Evolutionary conservation across 2,888 invertebrate species (phyloP).

Genomic region (Lasioglossum pauxillum): DNA sequence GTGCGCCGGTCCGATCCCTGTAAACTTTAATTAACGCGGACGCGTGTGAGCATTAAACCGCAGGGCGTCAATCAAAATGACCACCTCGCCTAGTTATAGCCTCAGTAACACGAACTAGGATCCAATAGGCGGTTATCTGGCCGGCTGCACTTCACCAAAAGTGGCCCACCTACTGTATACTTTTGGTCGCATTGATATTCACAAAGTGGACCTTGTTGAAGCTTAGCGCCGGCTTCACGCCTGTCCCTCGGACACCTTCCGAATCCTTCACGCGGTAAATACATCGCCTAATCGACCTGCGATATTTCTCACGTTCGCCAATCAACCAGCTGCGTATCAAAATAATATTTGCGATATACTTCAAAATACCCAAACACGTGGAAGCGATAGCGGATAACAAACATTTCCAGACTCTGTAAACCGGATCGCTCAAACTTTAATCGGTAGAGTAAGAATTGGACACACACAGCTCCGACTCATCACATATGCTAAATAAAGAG

Average conservation of each 20-base stretch:
- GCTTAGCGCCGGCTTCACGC: slow-evolving; percentile 41
- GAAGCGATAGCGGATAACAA: no score
- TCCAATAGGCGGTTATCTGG: slow-evolving; percentile 71
- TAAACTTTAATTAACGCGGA: slow-evolving; percentile 71
- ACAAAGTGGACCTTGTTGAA: slow-evolving; percentile 72
- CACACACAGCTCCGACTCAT: no score
- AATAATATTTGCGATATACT: neutral
- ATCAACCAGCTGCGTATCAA: neutral
- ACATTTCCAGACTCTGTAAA: no score
- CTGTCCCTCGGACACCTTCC: slow-evolving; percentile 1
- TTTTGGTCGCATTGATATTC: slow-evolving; percentile 76
- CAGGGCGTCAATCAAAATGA: slow-evolving; percentile 72
- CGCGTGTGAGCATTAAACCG: slow-evolving; percentile 69
- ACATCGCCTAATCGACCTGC: slow-evolving; percentile 36
- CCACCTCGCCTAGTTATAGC: slow-evolving; percentile 59
- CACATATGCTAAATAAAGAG: no score
- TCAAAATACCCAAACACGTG: no score
- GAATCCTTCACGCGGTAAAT: slow-evolving; percentile 46
- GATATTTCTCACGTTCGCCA: neutral
- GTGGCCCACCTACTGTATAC: slow-evolving; percentile 60
- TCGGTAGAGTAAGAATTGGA: no score
- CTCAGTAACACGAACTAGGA: slow-evolving; percentile 63
- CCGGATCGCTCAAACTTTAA: no score
- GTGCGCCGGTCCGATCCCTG: slow-evolving; percentile 41
- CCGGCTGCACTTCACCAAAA: slow-evolving; percentile 62